phyloP scores from a whole-genome alignment of 2,797 vertebrate species.

The Setipinna tenuifilis region DNA sequence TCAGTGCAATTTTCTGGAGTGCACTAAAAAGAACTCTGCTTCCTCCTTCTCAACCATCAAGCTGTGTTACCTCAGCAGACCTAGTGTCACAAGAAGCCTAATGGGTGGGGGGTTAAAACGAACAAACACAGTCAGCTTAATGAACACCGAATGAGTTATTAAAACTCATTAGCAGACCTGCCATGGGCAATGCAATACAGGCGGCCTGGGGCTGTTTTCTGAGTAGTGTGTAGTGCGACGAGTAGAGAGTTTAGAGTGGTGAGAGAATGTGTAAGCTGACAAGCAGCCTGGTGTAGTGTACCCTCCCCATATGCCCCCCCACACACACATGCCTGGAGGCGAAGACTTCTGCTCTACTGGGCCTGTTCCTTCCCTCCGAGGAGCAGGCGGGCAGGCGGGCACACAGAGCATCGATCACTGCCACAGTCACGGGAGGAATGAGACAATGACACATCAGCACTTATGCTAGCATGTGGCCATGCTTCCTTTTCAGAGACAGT shows the following conservation, averaged over 20 bases:
- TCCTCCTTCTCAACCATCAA: background rate
- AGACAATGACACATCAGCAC: background rate
- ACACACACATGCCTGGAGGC: background rate
- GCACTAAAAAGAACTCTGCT: no score
- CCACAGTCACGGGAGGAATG: background rate
- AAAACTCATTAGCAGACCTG: background rate
- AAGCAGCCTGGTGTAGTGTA: background rate
- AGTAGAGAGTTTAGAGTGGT: no score
- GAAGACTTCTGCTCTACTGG: background rate
- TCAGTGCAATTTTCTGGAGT: background rate
- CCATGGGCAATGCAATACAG: conserved; percentile 2
- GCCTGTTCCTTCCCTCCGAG: background rate
- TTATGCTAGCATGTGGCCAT: background rate
- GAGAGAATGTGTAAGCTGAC: background rate
- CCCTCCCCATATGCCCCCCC: no score
- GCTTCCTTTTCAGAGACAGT: background rate
- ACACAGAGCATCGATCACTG: background rate
- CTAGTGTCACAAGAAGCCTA: background rate
- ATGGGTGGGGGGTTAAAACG: background rate
- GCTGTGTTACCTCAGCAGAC: background rate
- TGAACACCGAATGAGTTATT: conserved; percentile 19
- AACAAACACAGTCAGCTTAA: background rate
- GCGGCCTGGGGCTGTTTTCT: conserved; percentile 26
- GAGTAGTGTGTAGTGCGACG: background rate
- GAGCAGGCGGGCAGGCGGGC: background rate